Evolutionary conservation across 2,113 vertebrate genomes (phyloP).

Genomic region (Callaeas wilsoni): DNA sequence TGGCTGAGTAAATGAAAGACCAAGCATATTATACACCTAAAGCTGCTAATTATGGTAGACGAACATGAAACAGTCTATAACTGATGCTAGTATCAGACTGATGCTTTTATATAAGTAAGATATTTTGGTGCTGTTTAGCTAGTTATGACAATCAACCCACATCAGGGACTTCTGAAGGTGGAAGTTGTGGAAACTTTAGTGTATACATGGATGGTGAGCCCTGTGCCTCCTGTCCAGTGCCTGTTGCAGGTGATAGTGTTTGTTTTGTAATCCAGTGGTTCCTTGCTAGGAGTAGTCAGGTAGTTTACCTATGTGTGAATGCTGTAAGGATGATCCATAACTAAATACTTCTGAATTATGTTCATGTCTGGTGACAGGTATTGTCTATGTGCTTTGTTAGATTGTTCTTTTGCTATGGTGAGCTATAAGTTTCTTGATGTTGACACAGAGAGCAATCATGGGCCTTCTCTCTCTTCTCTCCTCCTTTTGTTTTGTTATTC

Average conservation of each 20-base stretch:
- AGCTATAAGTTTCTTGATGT: not conserved
- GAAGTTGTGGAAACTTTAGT: not conserved
- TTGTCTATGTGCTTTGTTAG: not conserved
- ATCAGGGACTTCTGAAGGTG: not conserved
- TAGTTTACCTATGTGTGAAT: not conserved
- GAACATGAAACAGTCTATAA: not conserved
- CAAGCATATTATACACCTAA: not conserved
- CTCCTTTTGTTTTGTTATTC: not conserved
- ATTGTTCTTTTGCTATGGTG: not conserved
- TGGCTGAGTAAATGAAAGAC: not conserved
- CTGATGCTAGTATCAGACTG: not conserved
- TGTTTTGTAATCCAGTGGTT: not conserved
- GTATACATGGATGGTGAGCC: not conserved
- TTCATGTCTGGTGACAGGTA: not conserved
- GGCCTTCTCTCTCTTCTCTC: not conserved
- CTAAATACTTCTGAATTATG: not conserved
- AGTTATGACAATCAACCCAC: not conserved
- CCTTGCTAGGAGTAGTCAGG: not conserved
- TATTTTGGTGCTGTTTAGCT: not conserved
- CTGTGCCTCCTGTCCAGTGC: not conserved
- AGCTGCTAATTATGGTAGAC: not conserved
- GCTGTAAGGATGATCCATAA: not conserved
- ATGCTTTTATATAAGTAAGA: not conserved
- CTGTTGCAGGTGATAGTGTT: not conserved
- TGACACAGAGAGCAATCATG: not conserved